Evolutionary conservation across 2,888 invertebrate genomes (phyloP).

Genomic region (Agrotis exclamationis): DNA sequence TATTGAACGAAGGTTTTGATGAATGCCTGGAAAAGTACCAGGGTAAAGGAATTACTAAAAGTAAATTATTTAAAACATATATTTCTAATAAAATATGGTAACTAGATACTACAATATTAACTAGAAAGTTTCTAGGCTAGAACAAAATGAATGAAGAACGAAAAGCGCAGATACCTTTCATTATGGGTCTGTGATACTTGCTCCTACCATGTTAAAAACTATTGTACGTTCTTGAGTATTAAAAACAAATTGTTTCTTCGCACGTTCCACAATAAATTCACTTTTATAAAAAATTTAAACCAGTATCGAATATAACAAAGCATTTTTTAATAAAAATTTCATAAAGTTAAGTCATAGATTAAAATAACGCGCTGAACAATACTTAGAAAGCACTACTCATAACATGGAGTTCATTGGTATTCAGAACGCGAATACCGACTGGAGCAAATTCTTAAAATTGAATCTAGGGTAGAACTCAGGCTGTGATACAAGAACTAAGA

Average conservation of each 20-base stretch:
- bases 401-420: conserved; percentile 83
- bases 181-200: too few species aligned
- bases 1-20: too few species aligned
- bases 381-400: conserved; percentile 79
- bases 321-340: conserved; percentile 60
- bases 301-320: conserved; percentile 19
- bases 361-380: conserved; percentile 72
- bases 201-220: too few species aligned
- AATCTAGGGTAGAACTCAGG: conserved; percentile 81
- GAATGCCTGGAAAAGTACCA: too few species aligned
- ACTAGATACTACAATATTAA: too few species aligned
- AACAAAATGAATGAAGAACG: too few species aligned
- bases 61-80: too few species aligned
- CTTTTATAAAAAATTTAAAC: conserved; percentile 30
- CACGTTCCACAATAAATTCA: conserved; percentile 4
- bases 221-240: background rate
- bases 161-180: too few species aligned
- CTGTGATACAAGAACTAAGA: conserved; percentile 76
- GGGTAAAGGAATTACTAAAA: too few species aligned
- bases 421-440: conserved; percentile 79
- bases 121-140: too few species aligned
- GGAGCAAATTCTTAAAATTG: conserved; percentile 89
- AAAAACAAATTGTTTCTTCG: background rate
- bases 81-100: too few species aligned
- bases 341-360: conserved; percentile 64